Conservation (phyloP, 2,113 vertebrate species). For the Pterophyllum scalare region DNA sequence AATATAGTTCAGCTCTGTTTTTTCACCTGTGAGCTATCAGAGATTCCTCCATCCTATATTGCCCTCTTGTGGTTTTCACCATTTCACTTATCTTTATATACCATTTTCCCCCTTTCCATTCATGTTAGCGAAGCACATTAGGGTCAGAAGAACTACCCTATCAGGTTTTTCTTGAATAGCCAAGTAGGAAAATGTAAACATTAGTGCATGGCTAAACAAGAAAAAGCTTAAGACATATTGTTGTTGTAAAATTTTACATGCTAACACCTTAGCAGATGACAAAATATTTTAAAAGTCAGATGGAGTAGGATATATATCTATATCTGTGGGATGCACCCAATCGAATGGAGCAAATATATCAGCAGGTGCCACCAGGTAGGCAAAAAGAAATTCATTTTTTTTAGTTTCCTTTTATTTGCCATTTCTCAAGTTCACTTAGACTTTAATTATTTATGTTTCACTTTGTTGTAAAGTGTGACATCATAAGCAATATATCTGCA, state of each 20-base stretch:
- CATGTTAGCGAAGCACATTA: not conserved
- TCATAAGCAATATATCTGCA: not conserved
- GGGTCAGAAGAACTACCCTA: not conserved
- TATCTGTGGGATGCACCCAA: too few species aligned
- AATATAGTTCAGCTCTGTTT: not conserved
- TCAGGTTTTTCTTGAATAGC: not conserved
- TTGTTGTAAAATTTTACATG: not conserved
- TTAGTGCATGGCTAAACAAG: not conserved
- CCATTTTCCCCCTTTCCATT: not conserved
- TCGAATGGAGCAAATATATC: not conserved
- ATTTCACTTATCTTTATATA: not conserved
- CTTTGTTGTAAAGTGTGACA: not conserved
- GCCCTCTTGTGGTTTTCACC: conserved; percentile 55
- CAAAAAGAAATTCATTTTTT: not conserved
- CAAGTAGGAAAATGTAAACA: not conserved
- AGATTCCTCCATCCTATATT: conserved; percentile 16
- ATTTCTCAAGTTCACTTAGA: not conserved
- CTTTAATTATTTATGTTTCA: not conserved
- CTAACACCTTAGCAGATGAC: not conserved
- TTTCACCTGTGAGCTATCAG: not conserved
- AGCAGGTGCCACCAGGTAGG: not conserved
- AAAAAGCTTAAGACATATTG: not conserved
- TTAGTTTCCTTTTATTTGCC: not conserved
- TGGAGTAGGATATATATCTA: not conserved
- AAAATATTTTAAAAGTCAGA: not conserved